These are phyloP conservation scores for Pteronotus mesoamericanus DNA, from an alignment of 2,797 vertebrate genomes.

Conservation along the genomic window DNA sequence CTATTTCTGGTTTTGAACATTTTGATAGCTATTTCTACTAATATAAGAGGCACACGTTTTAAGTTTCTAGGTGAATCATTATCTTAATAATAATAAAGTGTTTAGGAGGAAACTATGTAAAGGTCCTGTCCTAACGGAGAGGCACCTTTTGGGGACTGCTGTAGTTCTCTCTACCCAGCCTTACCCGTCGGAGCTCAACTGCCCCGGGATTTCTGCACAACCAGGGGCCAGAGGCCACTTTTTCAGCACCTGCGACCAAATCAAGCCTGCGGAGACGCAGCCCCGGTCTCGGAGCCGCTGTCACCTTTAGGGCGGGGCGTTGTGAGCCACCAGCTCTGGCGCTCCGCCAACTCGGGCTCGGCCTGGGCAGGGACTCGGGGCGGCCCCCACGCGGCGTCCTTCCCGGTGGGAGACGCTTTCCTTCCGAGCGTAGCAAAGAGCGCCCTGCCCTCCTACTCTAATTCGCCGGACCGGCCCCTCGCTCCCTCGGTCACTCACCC, in stretches of 20 bases:
- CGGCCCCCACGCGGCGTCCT: rapidly evolving
- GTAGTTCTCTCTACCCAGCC: background rate
- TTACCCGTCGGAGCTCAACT: background rate
- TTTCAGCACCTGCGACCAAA: background rate
- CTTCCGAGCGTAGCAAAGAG: rapidly evolving
- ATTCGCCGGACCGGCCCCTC: rapidly evolving
- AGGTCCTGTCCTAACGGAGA: background rate
- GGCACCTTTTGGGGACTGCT: background rate
- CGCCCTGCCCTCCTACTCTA: background rate
- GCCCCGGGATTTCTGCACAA: background rate
- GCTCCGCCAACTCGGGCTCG: rapidly evolving
- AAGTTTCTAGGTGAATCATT: background rate
- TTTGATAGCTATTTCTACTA: background rate
- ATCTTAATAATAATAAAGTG: background rate
- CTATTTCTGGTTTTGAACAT: background rate
- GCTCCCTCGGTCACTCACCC: conserved; percentile 80
- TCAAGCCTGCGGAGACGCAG: background rate
- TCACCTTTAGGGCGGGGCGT: rapidly evolving
- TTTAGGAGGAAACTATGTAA: background rate
- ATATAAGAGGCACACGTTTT: background rate
- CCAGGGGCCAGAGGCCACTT: background rate
- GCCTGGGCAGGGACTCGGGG: rapidly evolving
- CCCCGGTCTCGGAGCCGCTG: background rate
- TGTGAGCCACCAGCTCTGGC: rapidly evolving
- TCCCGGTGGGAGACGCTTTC: rapidly evolving